Evolutionary conservation across 2,888 invertebrate species (phyloP).

Genomic region (Xylocampa areola): DNA sequence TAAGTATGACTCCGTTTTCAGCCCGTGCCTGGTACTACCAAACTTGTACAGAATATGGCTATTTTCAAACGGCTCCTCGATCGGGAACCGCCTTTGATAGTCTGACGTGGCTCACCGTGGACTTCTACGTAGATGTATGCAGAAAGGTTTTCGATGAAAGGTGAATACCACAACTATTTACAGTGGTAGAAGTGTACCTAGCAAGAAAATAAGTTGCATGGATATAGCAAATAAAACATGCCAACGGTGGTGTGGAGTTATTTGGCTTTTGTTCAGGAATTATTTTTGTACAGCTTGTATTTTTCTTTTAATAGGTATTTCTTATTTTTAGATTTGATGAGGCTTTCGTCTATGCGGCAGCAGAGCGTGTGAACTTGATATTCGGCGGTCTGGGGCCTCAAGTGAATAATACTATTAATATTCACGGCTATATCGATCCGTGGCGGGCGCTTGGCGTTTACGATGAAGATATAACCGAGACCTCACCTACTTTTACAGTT

Average conservation of each 20-base stretch:
- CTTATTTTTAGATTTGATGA: conserved; percentile 73
- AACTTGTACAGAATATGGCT: conserved; percentile 96
- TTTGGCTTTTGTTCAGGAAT: too few relatives aligned
- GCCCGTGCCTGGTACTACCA: conserved; percentile 95
- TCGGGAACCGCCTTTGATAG: conserved; percentile 81
- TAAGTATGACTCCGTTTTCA: conserved; percentile 74
- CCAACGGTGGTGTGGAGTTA: too few relatives aligned
- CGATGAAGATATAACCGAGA: conserved; percentile 73
- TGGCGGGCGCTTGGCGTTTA: conserved; percentile 89
- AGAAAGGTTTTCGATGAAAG: conserved; percentile 72
- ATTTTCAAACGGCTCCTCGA: conserved; percentile 91
- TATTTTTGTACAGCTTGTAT: too few relatives aligned
- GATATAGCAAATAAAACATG: too few relatives aligned
- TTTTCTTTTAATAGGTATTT: background rate
- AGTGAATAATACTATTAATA: conserved; percentile 89
- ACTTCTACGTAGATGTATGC: conserved; percentile 81
- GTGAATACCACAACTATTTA: conserved; percentile 55
- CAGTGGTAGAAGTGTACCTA: too few relatives aligned
- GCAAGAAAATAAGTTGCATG: too few relatives aligned
- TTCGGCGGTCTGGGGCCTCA: conserved; percentile 86
- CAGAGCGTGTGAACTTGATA: conserved; percentile 84
- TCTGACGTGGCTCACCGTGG: conserved; percentile 76
- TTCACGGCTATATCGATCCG: conserved; percentile 89
- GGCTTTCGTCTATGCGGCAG: conserved; percentile 77
- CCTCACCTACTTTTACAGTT: conserved; percentile 80